Conservation (phyloP, 1,140 invertebrate species). For the Acyrthosiphon pisum region DNA sequence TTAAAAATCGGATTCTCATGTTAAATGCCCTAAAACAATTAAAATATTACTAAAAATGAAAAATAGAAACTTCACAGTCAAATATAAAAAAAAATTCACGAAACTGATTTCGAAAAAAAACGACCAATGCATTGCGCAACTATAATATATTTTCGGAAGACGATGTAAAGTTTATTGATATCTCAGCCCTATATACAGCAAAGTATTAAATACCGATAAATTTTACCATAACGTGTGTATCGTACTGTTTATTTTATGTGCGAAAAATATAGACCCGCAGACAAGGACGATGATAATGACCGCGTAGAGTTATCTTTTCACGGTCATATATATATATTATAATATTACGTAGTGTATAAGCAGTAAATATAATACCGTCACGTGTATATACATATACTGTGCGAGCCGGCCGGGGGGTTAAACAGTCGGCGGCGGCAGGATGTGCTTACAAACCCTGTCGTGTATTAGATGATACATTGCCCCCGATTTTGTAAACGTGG, state of each 20-base stretch:
- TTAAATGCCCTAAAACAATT: neutral
- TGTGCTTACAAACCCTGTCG: neutral
- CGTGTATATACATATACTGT: neutral
- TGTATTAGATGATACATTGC: neutral
- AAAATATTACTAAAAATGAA: neutral
- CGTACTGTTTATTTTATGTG: too few species aligned
- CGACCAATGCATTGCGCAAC: too few species aligned
- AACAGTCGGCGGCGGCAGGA: neutral
- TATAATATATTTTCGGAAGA: neutral
- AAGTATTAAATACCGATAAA: too few species aligned
- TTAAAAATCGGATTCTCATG: neutral
- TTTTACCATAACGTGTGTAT: too few species aligned
- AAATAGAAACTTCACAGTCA: neutral
- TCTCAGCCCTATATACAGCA: too few species aligned
- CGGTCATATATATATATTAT: neutral
- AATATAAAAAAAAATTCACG: too few species aligned
- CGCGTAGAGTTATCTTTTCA: neutral
- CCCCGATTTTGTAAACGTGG: neutral
- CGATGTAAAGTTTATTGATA: too few species aligned
- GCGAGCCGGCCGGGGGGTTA: neutral
- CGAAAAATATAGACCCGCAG: too few species aligned
- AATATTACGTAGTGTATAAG: too few species aligned
- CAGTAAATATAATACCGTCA: neutral
- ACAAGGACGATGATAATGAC: neutral
- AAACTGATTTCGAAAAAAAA: too few species aligned